Evolutionary conservation across 2,797 vertebrate species (phyloP), one percentile per base, ranked within the genome.

Genomic region (Lateolabrax maculatus): DNA sequence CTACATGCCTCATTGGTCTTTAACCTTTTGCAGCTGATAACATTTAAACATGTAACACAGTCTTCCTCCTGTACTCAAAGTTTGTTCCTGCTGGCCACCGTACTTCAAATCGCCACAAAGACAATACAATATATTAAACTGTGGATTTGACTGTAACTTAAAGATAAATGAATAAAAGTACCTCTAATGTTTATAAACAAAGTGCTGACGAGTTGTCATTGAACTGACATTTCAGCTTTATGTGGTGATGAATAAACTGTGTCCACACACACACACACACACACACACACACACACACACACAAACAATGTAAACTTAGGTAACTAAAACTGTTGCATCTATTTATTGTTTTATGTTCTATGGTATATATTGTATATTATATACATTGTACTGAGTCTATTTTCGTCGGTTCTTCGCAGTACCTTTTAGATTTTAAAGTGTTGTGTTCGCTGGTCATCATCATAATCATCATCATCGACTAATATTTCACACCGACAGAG

Each of bases 21-120:
- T 41, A 62, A 77, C 64, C 56, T 75, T 79, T 43, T 62, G 49
- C 75, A 77, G 75, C 69, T 66, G 64, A 80, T 37, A 68, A 67
- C 53, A 58, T 81, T 57, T 56, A 52, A 71, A 44, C 43, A 44
- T 36, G 52, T 60, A n/a, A 65, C 66, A 65, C 56, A 41, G 46
- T 25, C 51, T 36, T 52, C 44, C 65, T 3, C 5, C 4, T 51
- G 48, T 12, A 12, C 4, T 23, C 18, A 6, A 0, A 43, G 64
- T 66, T 27, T 57, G 61, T 75, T 49, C 56, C 61, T 63, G 61
- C 56, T 39, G 83, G 74, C 71, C 43, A 74, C 53, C 39, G 44
- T 70, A 73, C 52, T 12, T 15, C 7, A 4, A 29, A 23, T 10
- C 36, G 60, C 44, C 51, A 36, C n/a, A 9, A 34, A 12, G 29